Evolutionary conservation across 2,113 vertebrate species (phyloP), one percentile per base, ranked within the genome.

Genomic region (Periophthalmus modestus): DNA sequence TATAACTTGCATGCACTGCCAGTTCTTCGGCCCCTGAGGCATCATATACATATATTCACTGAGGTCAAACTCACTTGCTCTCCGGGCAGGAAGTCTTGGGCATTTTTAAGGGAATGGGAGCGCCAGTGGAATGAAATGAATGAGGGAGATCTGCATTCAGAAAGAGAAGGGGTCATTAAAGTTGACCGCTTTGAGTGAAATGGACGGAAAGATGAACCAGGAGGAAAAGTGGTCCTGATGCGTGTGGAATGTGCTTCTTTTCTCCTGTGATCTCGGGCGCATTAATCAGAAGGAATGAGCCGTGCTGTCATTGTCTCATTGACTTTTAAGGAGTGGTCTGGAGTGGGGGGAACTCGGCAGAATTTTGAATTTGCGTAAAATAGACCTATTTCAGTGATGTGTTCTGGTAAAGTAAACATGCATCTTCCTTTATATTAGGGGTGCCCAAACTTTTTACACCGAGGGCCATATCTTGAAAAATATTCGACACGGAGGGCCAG

Each of bases 101-200:
- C 75, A 81, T 84, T 78, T 75, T 73, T 83, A 82, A 61, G 68
- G 69, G 66, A 58, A 39, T 39, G 33, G 59, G 66, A 84, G 76
- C 71, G 73, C 52, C 24, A 54, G 62, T 23, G 71, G 75, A 77
- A 77, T 80, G 70, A 80, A 91, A 88, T 81, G 43, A 84, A 90
- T 89, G 66, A 59, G 62, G 66, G 39, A 63, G 54, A 79, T 89
- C 84, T 82, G 80, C 82, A 88, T 89, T 85, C 76, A 88, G 83
- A 69, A 59, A 72, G 77, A 84, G 69, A 74, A 79, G 66, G 69
- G 57, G 67, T 79, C 74, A 82, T 87, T 83, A 77, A 86, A 73
- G 43, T 82, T 82, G 69, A 62, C 72, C 43, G 68, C 73, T 59
- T 52, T 75, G 46, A 70, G 7, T 67, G 66, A 63, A 50, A 4